Percentiles rank a stretch among this genome's conserved stretches.
Evolutionary conservation across 2,888 invertebrate genomes (phyloP).

Genomic region (Plebejus argus): DNA sequence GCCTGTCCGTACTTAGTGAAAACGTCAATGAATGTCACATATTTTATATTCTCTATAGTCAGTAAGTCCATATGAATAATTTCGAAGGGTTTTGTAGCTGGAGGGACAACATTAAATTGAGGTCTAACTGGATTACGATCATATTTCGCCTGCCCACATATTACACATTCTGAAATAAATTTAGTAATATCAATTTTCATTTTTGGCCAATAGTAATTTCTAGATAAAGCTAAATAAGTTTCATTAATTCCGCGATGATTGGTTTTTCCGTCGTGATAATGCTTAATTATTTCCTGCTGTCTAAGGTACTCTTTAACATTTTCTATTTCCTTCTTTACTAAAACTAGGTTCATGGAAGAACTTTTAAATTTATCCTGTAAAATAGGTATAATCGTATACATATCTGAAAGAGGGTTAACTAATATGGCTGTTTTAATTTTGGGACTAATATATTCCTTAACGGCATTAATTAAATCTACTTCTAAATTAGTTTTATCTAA

Average conservation of each 20-base stretch:
- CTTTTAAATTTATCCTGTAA: constrained; percentile 41
- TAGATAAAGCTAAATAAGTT: constrained; percentile 41
- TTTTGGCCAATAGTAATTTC: constrained; percentile 45
- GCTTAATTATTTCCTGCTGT: constrained; percentile 37
- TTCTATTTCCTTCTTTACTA: constrained; percentile 41
- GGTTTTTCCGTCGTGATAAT: constrained; percentile 37
- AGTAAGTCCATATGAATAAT: constrained; percentile 2
- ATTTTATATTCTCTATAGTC: neutral
- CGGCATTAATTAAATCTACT: constrained; percentile 41
- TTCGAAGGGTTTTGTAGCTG: constrained; percentile 5
- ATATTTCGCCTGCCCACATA: constrained; percentile 38
- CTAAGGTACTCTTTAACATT: constrained; percentile 41
- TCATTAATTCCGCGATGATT: constrained; percentile 39
- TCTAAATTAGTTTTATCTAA: constrained; percentile 36
- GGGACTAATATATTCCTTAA: constrained; percentile 32
- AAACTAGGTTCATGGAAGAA: constrained; percentile 41
- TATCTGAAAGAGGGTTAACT: constrained; percentile 38
- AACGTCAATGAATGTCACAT: neutral
- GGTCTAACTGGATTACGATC: constrained; percentile 12
- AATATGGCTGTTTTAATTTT: constrained; percentile 30
- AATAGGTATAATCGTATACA: constrained; percentile 42
- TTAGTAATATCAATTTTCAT: constrained; percentile 43
- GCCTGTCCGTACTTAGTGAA: constrained; percentile 40
- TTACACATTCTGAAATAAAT: constrained; percentile 40
- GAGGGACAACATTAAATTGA: constrained; percentile 1